phyloP scores from a whole-genome alignment of 2,888 invertebrate species.

The Adelognathus sp. region DNA sequence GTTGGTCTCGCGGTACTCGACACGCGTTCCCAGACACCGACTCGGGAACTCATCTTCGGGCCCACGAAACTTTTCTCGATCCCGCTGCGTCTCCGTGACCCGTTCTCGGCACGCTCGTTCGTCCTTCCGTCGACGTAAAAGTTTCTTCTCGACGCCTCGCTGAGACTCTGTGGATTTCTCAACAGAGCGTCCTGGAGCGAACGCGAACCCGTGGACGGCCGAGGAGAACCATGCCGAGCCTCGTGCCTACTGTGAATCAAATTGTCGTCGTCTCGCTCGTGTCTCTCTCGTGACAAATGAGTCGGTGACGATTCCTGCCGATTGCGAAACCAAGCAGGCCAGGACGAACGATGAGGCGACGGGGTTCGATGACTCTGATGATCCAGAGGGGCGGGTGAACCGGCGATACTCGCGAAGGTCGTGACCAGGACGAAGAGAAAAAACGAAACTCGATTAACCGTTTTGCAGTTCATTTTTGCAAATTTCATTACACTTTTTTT shows the following conservation, averaged over 20 bases:
- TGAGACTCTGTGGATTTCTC: constrained; percentile 36
- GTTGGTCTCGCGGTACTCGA: constrained; percentile 39
- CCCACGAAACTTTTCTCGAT: constrained; percentile 15
- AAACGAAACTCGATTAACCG: background rate
- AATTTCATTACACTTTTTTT: constrained; percentile 1
- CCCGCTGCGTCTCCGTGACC: background rate
- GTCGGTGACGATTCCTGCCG: constrained; percentile 29
- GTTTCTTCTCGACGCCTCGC: background rate
- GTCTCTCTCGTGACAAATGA: constrained; percentile 17
- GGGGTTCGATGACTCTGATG: constrained; percentile 20
- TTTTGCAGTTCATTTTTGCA: constrained; percentile 26
- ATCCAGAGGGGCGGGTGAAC: constrained; percentile 1
- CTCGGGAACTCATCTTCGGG: background rate
- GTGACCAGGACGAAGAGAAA: background rate
- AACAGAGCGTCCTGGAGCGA: constrained; percentile 16
- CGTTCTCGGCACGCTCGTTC: constrained; percentile 1
- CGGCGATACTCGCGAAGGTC: background rate
- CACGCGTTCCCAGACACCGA: background rate
- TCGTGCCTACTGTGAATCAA: constrained; percentile 30
- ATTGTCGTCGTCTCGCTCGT: constrained; percentile 14
- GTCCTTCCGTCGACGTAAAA: constrained; percentile 10
- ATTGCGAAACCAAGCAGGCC: constrained; percentile 46
- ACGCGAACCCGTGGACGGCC: background rate
- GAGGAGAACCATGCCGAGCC: background rate
- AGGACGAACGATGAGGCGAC: constrained; percentile 13